A percentile compares a stretch with the other conserved stretches of the same genome.
Conservation (phyloP, 1,140 invertebrate genomes). For the Metaphire vulgaris region DNA sequence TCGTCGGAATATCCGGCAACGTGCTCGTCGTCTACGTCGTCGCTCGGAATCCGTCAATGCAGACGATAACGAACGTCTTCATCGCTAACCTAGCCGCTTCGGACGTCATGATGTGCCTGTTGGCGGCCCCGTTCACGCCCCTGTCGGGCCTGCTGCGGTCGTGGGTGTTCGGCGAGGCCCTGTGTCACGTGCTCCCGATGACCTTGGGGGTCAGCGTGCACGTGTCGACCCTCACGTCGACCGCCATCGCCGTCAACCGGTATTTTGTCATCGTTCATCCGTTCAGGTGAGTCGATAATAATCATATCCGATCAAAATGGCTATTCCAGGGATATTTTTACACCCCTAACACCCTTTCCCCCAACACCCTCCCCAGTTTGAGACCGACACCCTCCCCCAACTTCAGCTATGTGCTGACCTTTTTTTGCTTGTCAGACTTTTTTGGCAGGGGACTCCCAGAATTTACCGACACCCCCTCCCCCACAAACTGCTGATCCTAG, state of each 20-base stretch:
- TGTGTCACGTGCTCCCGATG: constrained; percentile 89
- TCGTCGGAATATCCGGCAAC: constrained; percentile 85
- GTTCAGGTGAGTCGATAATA: constrained; percentile 70
- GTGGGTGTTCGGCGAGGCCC: constrained; percentile 79
- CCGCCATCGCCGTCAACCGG: constrained; percentile 93
- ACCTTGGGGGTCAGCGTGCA: constrained; percentile 73
- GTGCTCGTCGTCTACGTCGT: constrained; percentile 79
- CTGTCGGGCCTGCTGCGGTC: constrained; percentile 76
- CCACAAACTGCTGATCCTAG: no score
- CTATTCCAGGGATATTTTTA: no score
- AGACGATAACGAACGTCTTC: constrained; percentile 95
- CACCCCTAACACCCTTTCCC: no score
- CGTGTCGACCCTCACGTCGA: constrained; percentile 90
- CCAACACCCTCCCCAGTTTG: no score
- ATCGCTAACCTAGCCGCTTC: constrained; percentile 92
- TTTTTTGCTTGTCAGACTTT: no score
- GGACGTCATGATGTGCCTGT: constrained; percentile 82
- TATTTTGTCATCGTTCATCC: constrained; percentile 91
- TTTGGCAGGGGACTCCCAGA: no score
- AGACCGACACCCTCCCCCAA: no score
- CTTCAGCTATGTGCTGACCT: no score
- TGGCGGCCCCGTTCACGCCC: constrained; percentile 69
- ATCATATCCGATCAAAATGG: no score
- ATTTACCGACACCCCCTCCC: no score
- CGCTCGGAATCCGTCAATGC: constrained; percentile 82